Conservation (phyloP, 2,113 vertebrate species). For the Rhegmatorhina hoffmannsi region DNA sequence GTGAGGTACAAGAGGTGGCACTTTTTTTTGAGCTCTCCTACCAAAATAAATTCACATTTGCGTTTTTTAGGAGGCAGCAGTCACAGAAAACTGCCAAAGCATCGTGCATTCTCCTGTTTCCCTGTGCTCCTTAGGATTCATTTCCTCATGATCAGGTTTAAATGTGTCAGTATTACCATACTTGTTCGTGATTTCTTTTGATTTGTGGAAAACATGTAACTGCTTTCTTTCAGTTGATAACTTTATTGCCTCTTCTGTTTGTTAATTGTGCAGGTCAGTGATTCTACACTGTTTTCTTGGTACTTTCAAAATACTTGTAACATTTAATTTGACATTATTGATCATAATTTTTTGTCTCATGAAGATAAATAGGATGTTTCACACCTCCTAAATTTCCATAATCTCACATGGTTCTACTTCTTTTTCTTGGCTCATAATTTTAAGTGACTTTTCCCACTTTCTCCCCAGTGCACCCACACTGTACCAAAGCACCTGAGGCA, state of each 20-base stretch:
- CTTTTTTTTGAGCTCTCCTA: background rate
- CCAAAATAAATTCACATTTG: background rate
- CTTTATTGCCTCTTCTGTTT: background rate
- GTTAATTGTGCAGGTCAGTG: background rate
- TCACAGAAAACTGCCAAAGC: background rate
- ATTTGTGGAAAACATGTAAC: background rate
- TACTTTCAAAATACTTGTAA: background rate
- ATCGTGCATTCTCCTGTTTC: background rate
- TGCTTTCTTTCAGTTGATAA: background rate
- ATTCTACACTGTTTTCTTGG: background rate
- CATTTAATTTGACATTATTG: background rate
- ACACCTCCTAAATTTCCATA: background rate
- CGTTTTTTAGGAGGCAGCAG: background rate
- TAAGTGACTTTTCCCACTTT: background rate
- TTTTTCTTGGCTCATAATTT: background rate
- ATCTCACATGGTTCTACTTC: background rate
- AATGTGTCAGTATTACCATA: rapidly evolving
- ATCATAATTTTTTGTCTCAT: background rate
- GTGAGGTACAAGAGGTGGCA: background rate
- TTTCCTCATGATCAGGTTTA: background rate
- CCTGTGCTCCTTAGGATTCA: background rate
- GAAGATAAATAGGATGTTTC: background rate
- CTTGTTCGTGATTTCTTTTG: background rate
- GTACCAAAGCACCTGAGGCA: background rate
- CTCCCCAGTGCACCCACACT: background rate